These are phyloP conservation scores for Leptothorax acervorum DNA, from an alignment of 2,888 invertebrate genomes.

Conservation along the genomic window DNA sequence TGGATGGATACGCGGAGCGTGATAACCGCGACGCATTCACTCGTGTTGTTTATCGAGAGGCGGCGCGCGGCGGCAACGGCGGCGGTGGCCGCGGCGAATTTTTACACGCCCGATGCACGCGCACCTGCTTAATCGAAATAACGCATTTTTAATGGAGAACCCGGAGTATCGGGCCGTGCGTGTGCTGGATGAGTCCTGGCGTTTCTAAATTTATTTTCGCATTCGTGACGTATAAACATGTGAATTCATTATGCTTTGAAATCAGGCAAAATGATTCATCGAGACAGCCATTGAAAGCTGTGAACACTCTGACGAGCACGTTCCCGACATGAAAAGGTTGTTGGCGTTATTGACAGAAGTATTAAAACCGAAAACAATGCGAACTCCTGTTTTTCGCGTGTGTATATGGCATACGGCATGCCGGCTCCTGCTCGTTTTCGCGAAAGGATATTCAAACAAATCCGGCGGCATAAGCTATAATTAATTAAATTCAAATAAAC, in stretches of 20 bases:
- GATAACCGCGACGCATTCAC: conserved; percentile 35
- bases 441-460: conserved; percentile 68
- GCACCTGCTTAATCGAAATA: conserved; percentile 52
- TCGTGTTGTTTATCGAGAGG: conserved; percentile 52
- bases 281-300: conserved; percentile 55
- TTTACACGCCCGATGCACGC: conserved; percentile 49
- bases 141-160: conserved; percentile 55
- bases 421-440: conserved; percentile 44
- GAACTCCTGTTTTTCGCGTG: conserved; percentile 52
- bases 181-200: conserved; percentile 17
- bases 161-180: conserved; percentile 1
- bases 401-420: neutral
- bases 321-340: conserved; percentile 62
- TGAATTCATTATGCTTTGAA: conserved; percentile 76
- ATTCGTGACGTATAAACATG: conserved; percentile 69
- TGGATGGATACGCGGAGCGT: conserved; percentile 43
- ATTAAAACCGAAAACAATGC: conserved; percentile 62
- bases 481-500: conserved; percentile 72
- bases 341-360: conserved; percentile 64
- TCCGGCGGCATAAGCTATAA: conserved; percentile 64
- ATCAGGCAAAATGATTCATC: conserved; percentile 74
- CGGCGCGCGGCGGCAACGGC: neutral
- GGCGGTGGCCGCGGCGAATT: conserved; percentile 12
- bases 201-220: conserved; percentile 61
- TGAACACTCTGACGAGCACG: conserved; percentile 61